Evolutionary conservation across 1,140 invertebrate species (phyloP).

Genomic region (Drosophila albomicans): DNA sequence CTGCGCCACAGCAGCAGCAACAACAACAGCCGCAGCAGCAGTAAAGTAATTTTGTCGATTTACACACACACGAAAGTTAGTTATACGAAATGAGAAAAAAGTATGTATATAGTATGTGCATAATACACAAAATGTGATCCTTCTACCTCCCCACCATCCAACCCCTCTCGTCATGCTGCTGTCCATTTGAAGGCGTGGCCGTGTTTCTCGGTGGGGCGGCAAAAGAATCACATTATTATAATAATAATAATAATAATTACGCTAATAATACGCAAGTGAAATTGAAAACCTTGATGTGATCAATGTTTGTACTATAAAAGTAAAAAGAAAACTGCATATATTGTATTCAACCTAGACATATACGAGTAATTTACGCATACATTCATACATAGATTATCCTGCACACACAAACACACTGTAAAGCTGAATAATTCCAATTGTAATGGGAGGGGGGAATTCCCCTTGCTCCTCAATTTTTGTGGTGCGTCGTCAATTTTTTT

Average conservation of each 20-base stretch:
- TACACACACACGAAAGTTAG: not conserved
- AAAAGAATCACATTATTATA: not conserved
- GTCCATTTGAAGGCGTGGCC: not conserved
- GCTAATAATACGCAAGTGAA: not conserved
- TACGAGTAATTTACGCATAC: constrained; percentile 1
- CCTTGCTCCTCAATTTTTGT: not conserved
- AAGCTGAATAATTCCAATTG: not conserved
- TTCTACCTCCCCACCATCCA: not conserved
- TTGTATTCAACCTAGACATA: no score
- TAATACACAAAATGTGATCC: not conserved
- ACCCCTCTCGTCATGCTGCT: not conserved
- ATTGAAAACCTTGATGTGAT: constrained; percentile 41
- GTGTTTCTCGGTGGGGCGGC: not conserved
- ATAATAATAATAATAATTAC: not conserved
- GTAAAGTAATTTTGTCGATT: no score
- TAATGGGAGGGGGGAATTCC: not conserved
- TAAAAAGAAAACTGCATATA: constrained; percentile 13
- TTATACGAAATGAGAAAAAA: not conserved
- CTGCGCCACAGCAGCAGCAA: constrained; percentile 20
- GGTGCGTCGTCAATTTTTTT: constrained; percentile 24
- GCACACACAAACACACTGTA: constrained; percentile 3
- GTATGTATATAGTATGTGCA: constrained; percentile 18
- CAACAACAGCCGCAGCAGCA: no score
- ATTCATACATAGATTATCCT: not conserved
- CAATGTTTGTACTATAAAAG: constrained; percentile 36